Percentiles rank a stretch among this genome's conserved stretches.
These are phyloP conservation scores for Diabrotica undecimpunctata DNA, from an alignment of 1,140 invertebrate genomes.

Conservation along the genomic window DNA sequence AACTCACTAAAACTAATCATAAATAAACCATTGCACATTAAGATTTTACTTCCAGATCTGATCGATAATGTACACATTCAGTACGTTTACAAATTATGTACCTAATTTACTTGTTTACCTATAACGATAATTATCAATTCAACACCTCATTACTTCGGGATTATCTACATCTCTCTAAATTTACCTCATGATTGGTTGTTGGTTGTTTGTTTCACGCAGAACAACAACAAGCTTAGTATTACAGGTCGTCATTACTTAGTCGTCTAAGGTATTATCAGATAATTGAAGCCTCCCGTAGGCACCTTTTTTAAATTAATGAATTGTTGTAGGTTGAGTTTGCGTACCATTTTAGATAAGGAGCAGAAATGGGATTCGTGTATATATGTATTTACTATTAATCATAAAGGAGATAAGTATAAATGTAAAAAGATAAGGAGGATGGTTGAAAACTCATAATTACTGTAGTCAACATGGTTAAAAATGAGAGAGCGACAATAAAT, in stretches of 20 bases:
- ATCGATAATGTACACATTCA: neutral
- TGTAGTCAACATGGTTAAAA: too few species aligned
- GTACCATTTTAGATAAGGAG: neutral
- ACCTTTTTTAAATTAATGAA: neutral
- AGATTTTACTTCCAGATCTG: too few species aligned
- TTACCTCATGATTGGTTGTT: neutral
- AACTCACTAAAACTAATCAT: too few species aligned
- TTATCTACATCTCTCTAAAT: neutral
- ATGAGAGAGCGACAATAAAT: too few species aligned
- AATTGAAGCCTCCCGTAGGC: neutral
- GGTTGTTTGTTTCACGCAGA: neutral
- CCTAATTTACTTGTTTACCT: constrained; percentile 2
- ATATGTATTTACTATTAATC: too few species aligned
- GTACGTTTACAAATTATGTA: neutral
- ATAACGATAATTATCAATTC: constrained; percentile 1
- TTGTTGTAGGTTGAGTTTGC: neutral
- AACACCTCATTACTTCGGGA: constrained; percentile 1
- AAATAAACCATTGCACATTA: too few species aligned
- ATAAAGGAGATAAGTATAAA: too few species aligned
- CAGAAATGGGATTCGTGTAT: too few species aligned
- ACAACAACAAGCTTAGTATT: neutral
- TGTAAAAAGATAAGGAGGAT: too few species aligned
- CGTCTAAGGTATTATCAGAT: neutral
- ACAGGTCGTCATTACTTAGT: neutral
- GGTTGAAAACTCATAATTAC: too few species aligned